Conservation (phyloP, 2,888 invertebrate species). For the Malacosoma neustria region DNA sequence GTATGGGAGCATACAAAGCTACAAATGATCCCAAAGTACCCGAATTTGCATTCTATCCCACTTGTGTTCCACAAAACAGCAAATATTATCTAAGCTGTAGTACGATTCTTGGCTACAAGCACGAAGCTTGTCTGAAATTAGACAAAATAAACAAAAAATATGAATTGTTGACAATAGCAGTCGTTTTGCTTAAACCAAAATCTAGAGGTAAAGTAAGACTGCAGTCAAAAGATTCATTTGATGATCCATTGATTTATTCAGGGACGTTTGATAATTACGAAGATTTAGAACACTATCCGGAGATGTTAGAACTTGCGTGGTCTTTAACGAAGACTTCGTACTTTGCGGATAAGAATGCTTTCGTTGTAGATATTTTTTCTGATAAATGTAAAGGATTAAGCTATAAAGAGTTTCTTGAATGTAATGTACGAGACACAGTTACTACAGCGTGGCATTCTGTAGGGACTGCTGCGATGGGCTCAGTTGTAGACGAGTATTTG, state of each 20-base stretch:
- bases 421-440: slow-evolving; percentile 39
- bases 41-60: slow-evolving; percentile 49
- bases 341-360: slow-evolving; percentile 33
- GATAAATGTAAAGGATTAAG: slow-evolving; percentile 28
- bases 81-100: slow-evolving; percentile 28
- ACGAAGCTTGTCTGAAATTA: slow-evolving; percentile 31
- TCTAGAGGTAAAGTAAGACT: slow-evolving; percentile 44
- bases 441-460: slow-evolving; percentile 57
- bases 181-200: slow-evolving; percentile 46
- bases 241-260: slow-evolving; percentile 40
- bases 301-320: slow-evolving; percentile 30
- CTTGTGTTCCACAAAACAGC: slow-evolving; percentile 27
- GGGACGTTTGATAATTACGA: slow-evolving; percentile 36
- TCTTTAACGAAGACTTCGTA: slow-evolving; percentile 35
- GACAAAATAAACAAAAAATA: slow-evolving; percentile 22
- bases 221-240: slow-evolving; percentile 26
- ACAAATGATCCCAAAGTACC: slow-evolving; percentile 29
- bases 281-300: slow-evolving; percentile 36
- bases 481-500: slow-evolving; percentile 37
- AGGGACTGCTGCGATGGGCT: slow-evolving; percentile 50
- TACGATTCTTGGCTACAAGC: slow-evolving; percentile 28
- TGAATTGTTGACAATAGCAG: slow-evolving; percentile 40
- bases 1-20: slow-evolving; percentile 39
- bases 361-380: slow-evolving; percentile 30
- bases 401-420: slow-evolving; percentile 49